Evolutionary conservation across 2,888 invertebrate genomes (phyloP).

Genomic region (Physocephala rufipes): DNA sequence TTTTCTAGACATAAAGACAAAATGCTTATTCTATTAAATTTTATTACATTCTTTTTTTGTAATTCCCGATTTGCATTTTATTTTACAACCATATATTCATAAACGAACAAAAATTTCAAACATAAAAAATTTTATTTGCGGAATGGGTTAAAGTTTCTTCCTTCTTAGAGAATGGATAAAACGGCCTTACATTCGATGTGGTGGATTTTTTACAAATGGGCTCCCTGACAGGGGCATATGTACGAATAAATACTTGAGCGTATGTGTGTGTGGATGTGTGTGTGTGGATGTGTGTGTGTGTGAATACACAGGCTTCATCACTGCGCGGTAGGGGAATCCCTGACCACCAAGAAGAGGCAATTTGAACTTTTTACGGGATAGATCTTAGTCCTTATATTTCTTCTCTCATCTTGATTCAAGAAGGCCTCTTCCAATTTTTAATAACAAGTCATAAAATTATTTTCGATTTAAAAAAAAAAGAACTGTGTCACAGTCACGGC

Average conservation of each 20-base stretch:
- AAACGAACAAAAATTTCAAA: constrained; percentile 54
- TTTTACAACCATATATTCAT: constrained; percentile 54
- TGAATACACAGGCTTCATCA: not conserved
- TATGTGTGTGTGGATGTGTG: not conserved
- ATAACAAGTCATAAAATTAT: constrained; percentile 26
- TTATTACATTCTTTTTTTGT: constrained; percentile 65
- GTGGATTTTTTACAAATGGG: not conserved
- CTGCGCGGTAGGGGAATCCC: too few species aligned
- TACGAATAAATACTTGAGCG: too few species aligned
- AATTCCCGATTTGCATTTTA: constrained; percentile 64
- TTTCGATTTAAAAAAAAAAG: constrained; percentile 2
- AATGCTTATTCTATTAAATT: constrained; percentile 62
- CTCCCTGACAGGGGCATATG: too few species aligned
- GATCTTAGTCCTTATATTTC: not conserved
- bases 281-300: not conserved
- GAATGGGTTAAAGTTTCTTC: not conserved
- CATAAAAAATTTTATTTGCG: constrained; percentile 53
- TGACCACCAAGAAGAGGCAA: too few species aligned
- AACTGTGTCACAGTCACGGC: constrained; percentile 8
- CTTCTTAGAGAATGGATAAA: constrained; percentile 30
- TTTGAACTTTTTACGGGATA: constrained; percentile 10
- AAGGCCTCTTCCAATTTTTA: constrained; percentile 24
- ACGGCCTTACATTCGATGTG: constrained; percentile 2
- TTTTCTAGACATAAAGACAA: constrained; percentile 56
- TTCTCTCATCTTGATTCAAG: constrained; percentile 6